Base-by-base conservation (phyloP, 2,113 vertebrate species). In the Oncorhynchus keta region DNA sequence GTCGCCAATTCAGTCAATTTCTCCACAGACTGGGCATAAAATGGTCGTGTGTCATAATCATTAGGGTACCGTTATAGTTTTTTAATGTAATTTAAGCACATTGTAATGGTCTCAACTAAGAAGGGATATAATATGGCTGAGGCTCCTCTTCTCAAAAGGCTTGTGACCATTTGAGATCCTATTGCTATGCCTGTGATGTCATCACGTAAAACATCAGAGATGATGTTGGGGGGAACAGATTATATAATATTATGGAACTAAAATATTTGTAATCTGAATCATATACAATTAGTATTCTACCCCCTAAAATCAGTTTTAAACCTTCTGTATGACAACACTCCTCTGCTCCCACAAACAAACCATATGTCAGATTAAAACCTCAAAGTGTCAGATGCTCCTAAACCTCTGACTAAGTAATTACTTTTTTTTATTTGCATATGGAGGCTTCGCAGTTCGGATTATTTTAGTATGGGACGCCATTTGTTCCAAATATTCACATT, bases 1-100 rank as follows among this genome's bases (percentile, higher is more conserved):
- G 51, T 18, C 51, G 16, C 51, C 51, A 55, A 55, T 55, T 83
- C 79, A 81, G 73, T 83, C 74, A 77, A 81, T 85, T 77, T 75
- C 65, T 81, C 49, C 70, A 57, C 72, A 70, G 45, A 69, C 64
- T 66, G 11, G 24, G 13, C 12, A 22, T 13, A 30, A 26, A n/a
- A 18, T 62, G 61, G 20, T 51, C 0, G 4, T 55, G 51, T 55
- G 16, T 55, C 51, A 55, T 18, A 55, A 55, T 18, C 14, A 55
- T 55, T 4, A 18, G 18, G 51, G 51, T 18, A 3, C 5, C 51
- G 16, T 16, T 18, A 4, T 55, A 55, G 14, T 55, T 55, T 55
- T 9, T 45, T 55, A 1, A 55, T 55, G 51, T 55, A 55, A 55
- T 18, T 22, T n/a, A 16, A 22, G 59, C 59, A 22, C 59, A 62